phyloP scores from a whole-genome alignment of 2,113 vertebrate genomes.

The Ramphastos sulfuratus region DNA sequence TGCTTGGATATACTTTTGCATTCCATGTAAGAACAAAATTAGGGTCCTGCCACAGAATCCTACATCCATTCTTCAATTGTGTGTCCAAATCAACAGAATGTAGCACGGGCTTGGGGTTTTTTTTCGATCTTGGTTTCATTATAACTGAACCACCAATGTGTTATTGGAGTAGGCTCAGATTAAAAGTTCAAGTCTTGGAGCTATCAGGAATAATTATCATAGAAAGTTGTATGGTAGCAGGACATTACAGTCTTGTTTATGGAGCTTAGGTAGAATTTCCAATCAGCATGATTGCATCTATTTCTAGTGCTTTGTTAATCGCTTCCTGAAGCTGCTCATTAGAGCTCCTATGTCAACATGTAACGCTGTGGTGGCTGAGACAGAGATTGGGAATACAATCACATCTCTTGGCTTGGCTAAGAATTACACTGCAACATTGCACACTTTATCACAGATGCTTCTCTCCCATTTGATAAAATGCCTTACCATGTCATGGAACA shows the following conservation, averaged over 20 bases:
- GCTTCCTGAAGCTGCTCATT: slow-evolving; percentile 71
- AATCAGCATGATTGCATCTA: slow-evolving; percentile 73
- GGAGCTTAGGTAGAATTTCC: slow-evolving; percentile 65
- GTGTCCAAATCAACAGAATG: neutral
- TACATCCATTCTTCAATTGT: neutral
- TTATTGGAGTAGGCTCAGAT: neutral
- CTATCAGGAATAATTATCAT: slow-evolving; percentile 57
- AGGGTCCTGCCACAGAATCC: neutral
- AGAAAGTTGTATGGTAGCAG: slow-evolving; percentile 54
- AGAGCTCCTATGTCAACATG: slow-evolving; percentile 61
- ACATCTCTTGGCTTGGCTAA: slow-evolving; percentile 43
- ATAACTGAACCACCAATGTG: slow-evolving; percentile 5
- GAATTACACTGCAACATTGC: neutral
- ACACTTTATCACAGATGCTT: slow-evolving; percentile 41
- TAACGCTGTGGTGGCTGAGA: slow-evolving; percentile 51
- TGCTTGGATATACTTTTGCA: neutral
- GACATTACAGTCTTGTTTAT: slow-evolving; percentile 67
- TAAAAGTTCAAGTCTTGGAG: slow-evolving; percentile 49
- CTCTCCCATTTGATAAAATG: slow-evolving; percentile 61
- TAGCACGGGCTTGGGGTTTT: neutral
- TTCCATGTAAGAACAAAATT: neutral
- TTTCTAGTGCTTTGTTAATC: slow-evolving; percentile 72
- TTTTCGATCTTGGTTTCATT: neutral
- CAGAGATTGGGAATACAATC: slow-evolving; percentile 53
- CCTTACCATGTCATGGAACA: slow-evolving; percentile 49